phyloP scores from a whole-genome alignment of 2,113 vertebrate genomes.

The Ranitomeya imitator region DNA sequence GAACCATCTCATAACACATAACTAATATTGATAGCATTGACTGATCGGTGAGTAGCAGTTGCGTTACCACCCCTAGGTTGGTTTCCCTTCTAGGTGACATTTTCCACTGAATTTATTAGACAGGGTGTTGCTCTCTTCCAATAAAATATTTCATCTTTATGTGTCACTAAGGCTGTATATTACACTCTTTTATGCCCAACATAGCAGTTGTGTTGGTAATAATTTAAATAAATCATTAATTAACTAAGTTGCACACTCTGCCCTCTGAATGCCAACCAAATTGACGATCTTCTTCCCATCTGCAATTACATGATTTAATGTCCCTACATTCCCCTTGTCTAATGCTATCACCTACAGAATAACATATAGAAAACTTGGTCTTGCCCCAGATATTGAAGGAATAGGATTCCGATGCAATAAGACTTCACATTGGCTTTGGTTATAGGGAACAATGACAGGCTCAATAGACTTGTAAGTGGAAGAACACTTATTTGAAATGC shows the following conservation, averaged over 20 bases:
- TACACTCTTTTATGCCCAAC: background rate
- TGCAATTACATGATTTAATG: background rate
- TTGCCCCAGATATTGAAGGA: background rate
- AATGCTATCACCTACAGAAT: background rate
- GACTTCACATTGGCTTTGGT: background rate
- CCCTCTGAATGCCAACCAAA: background rate
- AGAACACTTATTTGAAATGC: background rate
- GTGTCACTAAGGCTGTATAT: background rate
- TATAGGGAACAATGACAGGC: background rate
- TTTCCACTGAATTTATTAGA: background rate
- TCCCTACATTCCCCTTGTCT: background rate
- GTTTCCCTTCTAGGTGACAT: background rate
- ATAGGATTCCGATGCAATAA: background rate
- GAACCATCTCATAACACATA: background rate
- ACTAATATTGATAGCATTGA: background rate
- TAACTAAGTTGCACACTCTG: background rate
- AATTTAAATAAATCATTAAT: conserved; percentile 23
- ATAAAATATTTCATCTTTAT: background rate
- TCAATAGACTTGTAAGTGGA: conserved; percentile 21
- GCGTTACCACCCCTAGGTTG: background rate
- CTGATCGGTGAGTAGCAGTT: background rate
- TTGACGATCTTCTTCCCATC: background rate
- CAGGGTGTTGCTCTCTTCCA: background rate
- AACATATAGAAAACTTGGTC: background rate
- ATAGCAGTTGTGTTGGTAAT: background rate